A percentile compares a stretch with the other conserved stretches of the same genome.
phyloP scores from a whole-genome alignment of 2,113 vertebrate species.

The Halichoeres trimaculatus region DNA sequence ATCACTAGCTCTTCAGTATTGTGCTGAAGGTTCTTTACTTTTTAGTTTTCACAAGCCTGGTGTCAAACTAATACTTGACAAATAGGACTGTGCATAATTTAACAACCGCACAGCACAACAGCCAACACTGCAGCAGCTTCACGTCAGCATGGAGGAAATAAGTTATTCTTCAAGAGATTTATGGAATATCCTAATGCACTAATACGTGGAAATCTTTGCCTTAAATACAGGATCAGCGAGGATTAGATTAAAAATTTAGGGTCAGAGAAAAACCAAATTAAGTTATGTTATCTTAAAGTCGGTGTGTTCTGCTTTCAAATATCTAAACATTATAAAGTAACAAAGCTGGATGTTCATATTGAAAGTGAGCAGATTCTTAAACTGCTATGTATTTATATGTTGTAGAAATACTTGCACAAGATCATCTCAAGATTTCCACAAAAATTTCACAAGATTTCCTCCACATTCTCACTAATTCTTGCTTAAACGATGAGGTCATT shows the following conservation, averaged over 20 bases:
- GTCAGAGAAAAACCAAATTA: background rate
- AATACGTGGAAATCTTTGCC: background rate
- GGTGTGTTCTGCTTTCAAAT: too few species aligned
- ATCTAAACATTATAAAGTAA: too few species aligned
- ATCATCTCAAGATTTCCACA: too few species aligned
- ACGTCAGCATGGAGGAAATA: background rate
- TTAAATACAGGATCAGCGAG: background rate
- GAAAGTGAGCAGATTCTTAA: too few species aligned
- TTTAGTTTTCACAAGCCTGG: constrained; percentile 4
- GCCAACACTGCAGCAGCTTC: background rate
- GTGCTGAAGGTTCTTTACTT: background rate
- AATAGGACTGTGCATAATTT: constrained; percentile 7
- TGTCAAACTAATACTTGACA: constrained; percentile 12
- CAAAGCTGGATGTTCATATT: too few species aligned
- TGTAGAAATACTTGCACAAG: too few species aligned
- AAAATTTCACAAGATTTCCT: too few species aligned
- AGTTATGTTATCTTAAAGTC: background rate
- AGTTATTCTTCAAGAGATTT: background rate
- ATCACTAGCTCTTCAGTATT: constrained; percentile 7
- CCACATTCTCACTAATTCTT: too few species aligned
- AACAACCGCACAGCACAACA: too few species aligned
- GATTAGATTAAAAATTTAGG: background rate
- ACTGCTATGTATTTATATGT: too few species aligned
- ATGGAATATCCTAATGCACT: background rate
- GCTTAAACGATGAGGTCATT: too few species aligned